Evolutionary conservation across 2,888 invertebrate genomes (phyloP), one percentile per base, ranked within the genome.

Genomic region (Drepanosiphum platanoidis): DNA sequence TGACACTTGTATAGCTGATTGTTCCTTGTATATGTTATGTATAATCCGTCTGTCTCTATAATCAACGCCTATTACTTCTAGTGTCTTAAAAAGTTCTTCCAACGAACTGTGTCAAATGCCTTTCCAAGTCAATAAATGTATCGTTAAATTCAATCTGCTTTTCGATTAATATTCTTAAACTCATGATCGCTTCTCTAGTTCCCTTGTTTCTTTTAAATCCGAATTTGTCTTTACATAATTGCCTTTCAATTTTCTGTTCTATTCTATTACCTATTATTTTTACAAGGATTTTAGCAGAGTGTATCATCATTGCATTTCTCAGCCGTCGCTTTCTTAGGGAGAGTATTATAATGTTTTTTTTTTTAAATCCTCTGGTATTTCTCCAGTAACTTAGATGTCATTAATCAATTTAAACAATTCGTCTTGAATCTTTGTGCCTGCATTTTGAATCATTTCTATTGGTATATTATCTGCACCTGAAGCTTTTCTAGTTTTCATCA

Each of bases 371-470:
- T 64, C 64, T 30, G 30, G 64, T 64, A 64, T 30, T 30, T 64
- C 64, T 64, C 64, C 64, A 64, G 27, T 64, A 30, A 64, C 8
- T 30, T 64, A 64, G 30, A 64, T 64, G 64, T 64, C 30, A 64
- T 30, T 64, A 30, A 64, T 13, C 64, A 64, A 64, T 64, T 64
- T 64, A 64, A 64, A 30, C 11, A 64, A 64, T 64, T 64, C 30
- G 64, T 64, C 30, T 13, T 64, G 64, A 30, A 77, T 77, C n/a
- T 77, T 61, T 36, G 36, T 77, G 27, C 42, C 75, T 75, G 32
- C 52, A 75, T 75, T 75, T 70, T 34, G 70, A 70, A 70, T 70
- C 1, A 71, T 39, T 71, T 71, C 71, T 71, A 27, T 27, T 71
- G 75, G 13, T 52, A 74, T 18, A 46, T 74, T 22, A 18, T 52